Conservation (phyloP, 2,113 vertebrate species). For the Symphodus melops region DNA sequence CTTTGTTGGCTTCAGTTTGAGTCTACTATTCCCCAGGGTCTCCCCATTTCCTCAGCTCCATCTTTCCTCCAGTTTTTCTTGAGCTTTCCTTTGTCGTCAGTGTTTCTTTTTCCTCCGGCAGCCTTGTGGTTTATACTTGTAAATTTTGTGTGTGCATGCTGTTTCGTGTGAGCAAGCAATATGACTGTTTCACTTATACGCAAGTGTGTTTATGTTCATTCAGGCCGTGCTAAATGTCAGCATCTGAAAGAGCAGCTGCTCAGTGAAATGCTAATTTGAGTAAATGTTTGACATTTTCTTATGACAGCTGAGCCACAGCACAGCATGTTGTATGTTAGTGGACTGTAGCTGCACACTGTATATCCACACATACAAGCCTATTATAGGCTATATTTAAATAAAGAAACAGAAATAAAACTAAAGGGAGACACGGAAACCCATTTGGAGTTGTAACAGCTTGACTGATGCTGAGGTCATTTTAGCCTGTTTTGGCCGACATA, state of each 20-base stretch:
- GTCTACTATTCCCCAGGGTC: slow-evolving; percentile 27
- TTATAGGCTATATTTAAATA: background rate
- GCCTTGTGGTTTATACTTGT: background rate
- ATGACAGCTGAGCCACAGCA: slow-evolving; percentile 10
- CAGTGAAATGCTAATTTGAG: slow-evolving; percentile 59
- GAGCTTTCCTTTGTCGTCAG: slow-evolving; percentile 10
- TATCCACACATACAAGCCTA: background rate
- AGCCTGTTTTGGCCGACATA: too few relatives aligned
- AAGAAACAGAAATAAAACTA: background rate
- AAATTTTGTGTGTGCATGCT: background rate
- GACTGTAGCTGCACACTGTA: slow-evolving; percentile 1
- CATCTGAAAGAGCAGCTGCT: slow-evolving; percentile 48
- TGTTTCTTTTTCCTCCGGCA: slow-evolving; percentile 22
- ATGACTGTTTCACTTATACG: too few relatives aligned
- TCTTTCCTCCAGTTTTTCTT: slow-evolving; percentile 4
- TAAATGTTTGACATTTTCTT: slow-evolving; percentile 54
- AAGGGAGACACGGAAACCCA: background rate
- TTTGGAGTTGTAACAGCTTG: too few relatives aligned
- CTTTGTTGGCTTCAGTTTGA: slow-evolving; percentile 43
- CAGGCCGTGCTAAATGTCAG: slow-evolving; percentile 46
- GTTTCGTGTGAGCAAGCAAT: background rate
- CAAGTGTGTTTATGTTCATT: slow-evolving; percentile 17
- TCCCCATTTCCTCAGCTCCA: slow-evolving; percentile 10
- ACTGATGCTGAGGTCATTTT: too few relatives aligned
- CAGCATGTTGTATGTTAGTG: slow-evolving; percentile 1